These are phyloP conservation scores for Axinella damicornis DNA, from an alignment of 37 sponge, comb jelly and placozoan species.

Conservation along the genomic window DNA sequence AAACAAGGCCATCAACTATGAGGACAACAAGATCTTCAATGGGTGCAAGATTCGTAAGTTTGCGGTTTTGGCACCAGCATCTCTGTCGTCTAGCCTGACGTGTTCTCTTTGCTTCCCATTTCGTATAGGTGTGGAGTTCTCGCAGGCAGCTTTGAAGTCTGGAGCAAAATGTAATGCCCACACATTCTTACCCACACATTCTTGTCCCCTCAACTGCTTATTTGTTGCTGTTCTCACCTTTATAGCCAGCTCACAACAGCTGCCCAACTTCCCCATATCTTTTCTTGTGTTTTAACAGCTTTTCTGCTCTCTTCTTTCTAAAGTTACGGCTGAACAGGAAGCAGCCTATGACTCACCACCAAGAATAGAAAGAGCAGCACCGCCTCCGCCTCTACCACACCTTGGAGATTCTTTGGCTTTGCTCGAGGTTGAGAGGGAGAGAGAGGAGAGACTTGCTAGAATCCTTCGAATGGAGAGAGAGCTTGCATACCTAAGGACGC, in stretches of 20 bases:
- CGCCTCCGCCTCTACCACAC: not conserved
- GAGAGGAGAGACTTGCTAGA: constrained; percentile 49
- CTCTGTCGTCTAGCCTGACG: not conserved
- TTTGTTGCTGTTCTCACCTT: too few species aligned
- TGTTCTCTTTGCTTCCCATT: not conserved
- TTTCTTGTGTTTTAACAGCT: not conserved
- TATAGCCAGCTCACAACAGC: too few species aligned
- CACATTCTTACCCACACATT: not conserved
- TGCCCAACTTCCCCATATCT: not conserved
- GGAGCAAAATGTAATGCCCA: constrained; percentile 80
- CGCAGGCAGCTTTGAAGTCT: constrained; percentile 70
- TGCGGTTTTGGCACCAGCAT: too few species aligned
- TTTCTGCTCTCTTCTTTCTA: not conserved
- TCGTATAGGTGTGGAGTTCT: constrained; percentile 77
- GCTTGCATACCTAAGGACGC: constrained; percentile 26
- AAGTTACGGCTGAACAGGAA: not conserved
- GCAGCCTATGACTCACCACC: not conserved
- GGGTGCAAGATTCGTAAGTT: constrained; percentile 74
- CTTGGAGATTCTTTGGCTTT: constrained; percentile 20
- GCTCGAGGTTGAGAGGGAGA: constrained; percentile 28
- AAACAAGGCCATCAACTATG: constrained; percentile 67
- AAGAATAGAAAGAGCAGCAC: not conserved
- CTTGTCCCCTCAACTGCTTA: too few species aligned
- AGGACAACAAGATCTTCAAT: constrained; percentile 49
- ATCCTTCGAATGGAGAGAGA: constrained; percentile 64